These are phyloP conservation scores for Coluber constrictor DNA, from an alignment of 2,797 vertebrate genomes.

Conservation along the genomic window DNA sequence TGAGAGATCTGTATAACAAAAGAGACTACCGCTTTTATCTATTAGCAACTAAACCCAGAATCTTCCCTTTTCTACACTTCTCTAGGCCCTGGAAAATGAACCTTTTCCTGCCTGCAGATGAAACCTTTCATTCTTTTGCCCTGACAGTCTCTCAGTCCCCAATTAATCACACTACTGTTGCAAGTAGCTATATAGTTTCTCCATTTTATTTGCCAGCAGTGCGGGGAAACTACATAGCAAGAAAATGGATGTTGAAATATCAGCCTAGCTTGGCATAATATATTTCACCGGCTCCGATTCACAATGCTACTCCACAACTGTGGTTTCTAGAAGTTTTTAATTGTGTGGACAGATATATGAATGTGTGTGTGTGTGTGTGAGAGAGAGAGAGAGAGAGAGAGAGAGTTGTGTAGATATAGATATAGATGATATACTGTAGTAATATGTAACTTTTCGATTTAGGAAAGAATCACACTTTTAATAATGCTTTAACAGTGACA, in stretches of 20 bases:
- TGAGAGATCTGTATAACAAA: not conserved
- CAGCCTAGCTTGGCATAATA: not conserved
- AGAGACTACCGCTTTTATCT: not conserved
- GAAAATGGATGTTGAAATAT: not conserved
- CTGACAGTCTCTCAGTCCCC: not conserved
- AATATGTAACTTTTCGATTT: not conserved
- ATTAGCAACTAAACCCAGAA: not conserved
- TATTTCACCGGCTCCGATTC: not conserved
- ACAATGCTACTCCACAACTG: not conserved
- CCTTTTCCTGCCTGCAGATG: not conserved
- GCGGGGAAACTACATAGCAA: not conserved
- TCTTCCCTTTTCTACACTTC: not conserved
- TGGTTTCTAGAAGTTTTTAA: not conserved
- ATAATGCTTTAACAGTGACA: not conserved
- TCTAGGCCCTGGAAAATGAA: not conserved
- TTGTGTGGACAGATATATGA: not conserved
- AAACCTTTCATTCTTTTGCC: not conserved
- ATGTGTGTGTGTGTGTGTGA: too few species aligned
- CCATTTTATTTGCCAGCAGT: not conserved
- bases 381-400: too few species aligned
- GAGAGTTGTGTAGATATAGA: not conserved
- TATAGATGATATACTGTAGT: not conserved
- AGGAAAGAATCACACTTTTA: not conserved
- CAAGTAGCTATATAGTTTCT: not conserved
- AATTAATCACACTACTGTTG: not conserved